A percentile compares a stretch with the other conserved stretches of the same genome.
phyloP scores from a whole-genome alignment of 2,797 vertebrate species.

The Zalophus californianus region DNA sequence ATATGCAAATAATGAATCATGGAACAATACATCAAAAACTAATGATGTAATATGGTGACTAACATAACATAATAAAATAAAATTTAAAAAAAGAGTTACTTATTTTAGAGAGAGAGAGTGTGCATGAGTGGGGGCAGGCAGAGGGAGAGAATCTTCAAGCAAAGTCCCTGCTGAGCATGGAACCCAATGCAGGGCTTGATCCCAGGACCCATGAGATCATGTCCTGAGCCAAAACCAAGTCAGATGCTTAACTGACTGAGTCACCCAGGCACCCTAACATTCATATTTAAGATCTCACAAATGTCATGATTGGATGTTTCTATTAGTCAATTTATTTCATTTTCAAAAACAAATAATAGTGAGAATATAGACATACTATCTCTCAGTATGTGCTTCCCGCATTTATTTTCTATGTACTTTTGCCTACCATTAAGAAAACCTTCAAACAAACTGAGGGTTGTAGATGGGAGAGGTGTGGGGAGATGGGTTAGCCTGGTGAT shows the following conservation, averaged over 20 bases:
- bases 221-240: neutral
- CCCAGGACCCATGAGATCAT: neutral
- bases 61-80: too few species aligned
- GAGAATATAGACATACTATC: neutral
- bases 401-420: neutral
- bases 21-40: too few species aligned
- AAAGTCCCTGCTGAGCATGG: neutral
- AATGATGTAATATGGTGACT: too few species aligned
- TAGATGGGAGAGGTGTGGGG: too few species aligned
- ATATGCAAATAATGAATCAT: too few species aligned
- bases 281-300: neutral
- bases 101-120: neutral
- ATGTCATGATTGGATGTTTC: neutral
- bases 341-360: conserved; percentile 19
- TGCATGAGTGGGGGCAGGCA: neutral
- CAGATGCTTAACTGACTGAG: neutral
- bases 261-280: neutral
- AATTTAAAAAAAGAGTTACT: neutral
- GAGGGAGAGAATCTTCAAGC: neutral
- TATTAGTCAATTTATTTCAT: neutral
- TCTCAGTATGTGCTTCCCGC: neutral
- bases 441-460: too few species aligned
- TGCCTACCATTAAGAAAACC: neutral
- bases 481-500: too few species aligned
- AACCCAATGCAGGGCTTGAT: neutral